A percentile compares a stretch with the other conserved stretches of the same genome.
Conservation (phyloP, 2,797 vertebrate genomes). For the Merluccius polli region DNA sequence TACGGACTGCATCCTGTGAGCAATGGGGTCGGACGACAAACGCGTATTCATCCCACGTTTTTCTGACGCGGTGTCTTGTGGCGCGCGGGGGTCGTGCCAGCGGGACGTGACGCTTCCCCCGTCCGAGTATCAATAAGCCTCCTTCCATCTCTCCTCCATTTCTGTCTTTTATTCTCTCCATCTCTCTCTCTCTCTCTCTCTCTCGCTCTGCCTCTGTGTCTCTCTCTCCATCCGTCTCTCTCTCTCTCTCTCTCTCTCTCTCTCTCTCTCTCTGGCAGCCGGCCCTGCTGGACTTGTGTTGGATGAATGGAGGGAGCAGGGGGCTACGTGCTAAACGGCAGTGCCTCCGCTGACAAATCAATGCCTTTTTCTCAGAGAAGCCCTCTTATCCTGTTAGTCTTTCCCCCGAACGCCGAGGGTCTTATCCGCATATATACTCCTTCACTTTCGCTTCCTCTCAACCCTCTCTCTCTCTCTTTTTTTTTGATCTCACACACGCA, state of each 20-base stretch:
- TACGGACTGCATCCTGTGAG: slow-evolving; percentile 21
- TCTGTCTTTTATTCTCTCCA: neutral
- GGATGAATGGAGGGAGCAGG: slow-evolving; percentile 34
- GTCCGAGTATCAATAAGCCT: slow-evolving; percentile 40
- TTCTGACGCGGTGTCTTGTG: slow-evolving; percentile 41
- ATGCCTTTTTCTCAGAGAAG: slow-evolving; percentile 61
- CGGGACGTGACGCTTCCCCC: slow-evolving; percentile 54
- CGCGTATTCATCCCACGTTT: slow-evolving; percentile 35
- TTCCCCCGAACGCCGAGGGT: neutral
- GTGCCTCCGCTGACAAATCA: slow-evolving; percentile 59
- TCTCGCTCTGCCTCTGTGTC: neutral
- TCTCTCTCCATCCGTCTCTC: neutral
- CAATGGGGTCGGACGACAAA: slow-evolving; percentile 35
- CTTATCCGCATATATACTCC: slow-evolving; percentile 3
- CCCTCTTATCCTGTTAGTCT: slow-evolving; percentile 31
- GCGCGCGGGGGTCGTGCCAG: slow-evolving; percentile 40
- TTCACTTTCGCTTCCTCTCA: slow-evolving; percentile 7
- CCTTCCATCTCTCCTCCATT: slow-evolving; percentile 36
- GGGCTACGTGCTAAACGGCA: slow-evolving; percentile 70
- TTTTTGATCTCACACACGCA: neutral
- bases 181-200: too few relatives aligned
- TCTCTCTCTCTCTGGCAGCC: slow-evolving; percentile 27
- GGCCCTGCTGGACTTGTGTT: slow-evolving; percentile 42
- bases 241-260: slow-evolving; percentile 35
- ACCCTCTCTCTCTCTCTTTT: neutral